Conservation (phyloP, 2,113 vertebrate species). For the Phaethon lepturus region DNA sequence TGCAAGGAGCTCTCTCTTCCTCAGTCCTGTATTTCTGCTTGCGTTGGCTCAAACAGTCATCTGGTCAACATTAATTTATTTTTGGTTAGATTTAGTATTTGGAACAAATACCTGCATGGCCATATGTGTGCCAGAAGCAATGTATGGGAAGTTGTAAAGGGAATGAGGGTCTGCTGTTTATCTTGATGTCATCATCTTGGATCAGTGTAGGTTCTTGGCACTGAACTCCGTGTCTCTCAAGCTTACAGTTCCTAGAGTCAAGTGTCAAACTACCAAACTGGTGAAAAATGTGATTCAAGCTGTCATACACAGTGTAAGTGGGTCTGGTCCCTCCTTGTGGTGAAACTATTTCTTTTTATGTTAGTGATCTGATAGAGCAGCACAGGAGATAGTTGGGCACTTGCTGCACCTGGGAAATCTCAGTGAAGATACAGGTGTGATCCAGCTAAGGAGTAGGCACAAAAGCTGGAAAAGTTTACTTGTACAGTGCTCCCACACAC, state of each 20-base stretch:
- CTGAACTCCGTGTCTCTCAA: not conserved
- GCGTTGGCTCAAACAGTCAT: not conserved
- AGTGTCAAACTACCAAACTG: not conserved
- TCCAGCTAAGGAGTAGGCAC: not conserved
- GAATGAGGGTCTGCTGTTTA: not conserved
- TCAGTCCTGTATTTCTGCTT: not conserved
- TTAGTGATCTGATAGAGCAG: not conserved
- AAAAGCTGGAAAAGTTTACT: not conserved
- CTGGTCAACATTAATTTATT: not conserved
- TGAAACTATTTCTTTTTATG: not conserved
- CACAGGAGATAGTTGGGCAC: not conserved
- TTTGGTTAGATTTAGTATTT: not conserved
- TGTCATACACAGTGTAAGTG: not conserved
- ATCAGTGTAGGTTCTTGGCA: not conserved
- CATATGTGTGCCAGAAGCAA: not conserved
- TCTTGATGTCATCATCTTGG: not conserved
- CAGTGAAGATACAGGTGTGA: not conserved
- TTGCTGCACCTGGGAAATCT: not conserved
- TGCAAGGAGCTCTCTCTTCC: not conserved
- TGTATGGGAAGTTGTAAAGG: not conserved
- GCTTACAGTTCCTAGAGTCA: not conserved
- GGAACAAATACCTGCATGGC: not conserved
- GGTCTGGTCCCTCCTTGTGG: not conserved
- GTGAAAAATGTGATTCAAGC: not conserved
- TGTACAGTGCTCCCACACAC: rapidly evolving